A percentile compares a stretch with the other conserved stretches of the same genome.
Evolutionary conservation across 2,888 invertebrate genomes (phyloP).

Genomic region (Raillietiella orientalis): DNA sequence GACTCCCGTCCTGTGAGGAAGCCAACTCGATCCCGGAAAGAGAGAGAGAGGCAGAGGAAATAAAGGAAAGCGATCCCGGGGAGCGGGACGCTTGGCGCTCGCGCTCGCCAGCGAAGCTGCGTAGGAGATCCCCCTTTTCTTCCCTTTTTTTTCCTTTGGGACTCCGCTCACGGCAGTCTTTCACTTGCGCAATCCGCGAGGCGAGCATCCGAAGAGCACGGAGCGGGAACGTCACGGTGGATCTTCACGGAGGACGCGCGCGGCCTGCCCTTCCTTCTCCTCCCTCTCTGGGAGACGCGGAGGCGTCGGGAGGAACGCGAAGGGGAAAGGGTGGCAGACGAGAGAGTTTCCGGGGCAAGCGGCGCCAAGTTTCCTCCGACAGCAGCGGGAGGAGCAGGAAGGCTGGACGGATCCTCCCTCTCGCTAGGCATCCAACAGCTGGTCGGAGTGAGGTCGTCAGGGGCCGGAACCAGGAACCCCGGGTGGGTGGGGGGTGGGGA

Average conservation of each 20-base stretch:
- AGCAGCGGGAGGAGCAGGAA: neutral
- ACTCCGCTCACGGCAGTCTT: too few relatives aligned
- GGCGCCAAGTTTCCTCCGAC: neutral
- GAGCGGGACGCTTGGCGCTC: too few relatives aligned
- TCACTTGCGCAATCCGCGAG: too few relatives aligned
- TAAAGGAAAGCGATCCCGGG: conserved; percentile 1
- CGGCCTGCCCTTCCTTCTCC: neutral
- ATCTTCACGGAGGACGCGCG: too few relatives aligned
- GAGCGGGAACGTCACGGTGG: conserved; percentile 1
- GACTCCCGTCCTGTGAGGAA: too few relatives aligned
- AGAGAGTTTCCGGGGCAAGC: too few relatives aligned
- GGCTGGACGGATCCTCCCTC: too few relatives aligned
- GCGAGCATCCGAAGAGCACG: conserved; percentile 1
- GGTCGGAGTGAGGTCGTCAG: too few relatives aligned
- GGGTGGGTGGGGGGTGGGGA: too few relatives aligned
- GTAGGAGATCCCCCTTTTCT: conserved; percentile 6
- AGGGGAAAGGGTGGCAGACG: neutral
- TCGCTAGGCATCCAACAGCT: too few relatives aligned
- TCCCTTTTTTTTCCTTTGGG: conserved; percentile 5
- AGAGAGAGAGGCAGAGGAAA: conserved; percentile 4
- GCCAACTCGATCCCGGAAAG: conserved; percentile 3
- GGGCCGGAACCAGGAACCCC: too few relatives aligned
- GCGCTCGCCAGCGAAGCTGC: too few relatives aligned
- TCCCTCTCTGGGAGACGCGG: conserved; percentile 1
- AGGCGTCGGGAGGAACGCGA: neutral